Conservation (phyloP, 2,113 vertebrate genomes). For the Bos javanicus region DNA sequence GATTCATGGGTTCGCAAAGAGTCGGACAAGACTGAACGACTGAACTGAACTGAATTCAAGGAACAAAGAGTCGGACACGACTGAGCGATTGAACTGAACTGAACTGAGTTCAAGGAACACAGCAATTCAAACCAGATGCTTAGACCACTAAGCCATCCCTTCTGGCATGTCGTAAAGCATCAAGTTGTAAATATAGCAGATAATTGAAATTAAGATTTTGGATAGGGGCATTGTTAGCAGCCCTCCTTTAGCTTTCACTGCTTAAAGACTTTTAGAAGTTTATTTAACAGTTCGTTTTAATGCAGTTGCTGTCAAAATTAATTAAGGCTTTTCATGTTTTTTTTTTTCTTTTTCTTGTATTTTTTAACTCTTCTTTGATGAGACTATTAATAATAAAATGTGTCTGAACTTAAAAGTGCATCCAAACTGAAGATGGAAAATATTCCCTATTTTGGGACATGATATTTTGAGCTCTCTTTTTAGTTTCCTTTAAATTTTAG, state of each 20-base stretch:
- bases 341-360: not conserved
- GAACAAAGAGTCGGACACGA: too few species aligned
- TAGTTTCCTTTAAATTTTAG: not conserved
- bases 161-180: constrained; percentile 34
- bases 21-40: too few species aligned
- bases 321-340: not conserved
- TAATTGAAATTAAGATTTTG: constrained; percentile 67
- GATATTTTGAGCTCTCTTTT: not conserved
- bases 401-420: constrained; percentile 20
- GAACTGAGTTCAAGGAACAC: not conserved
- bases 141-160: constrained; percentile 36
- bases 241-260: not conserved
- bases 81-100: too few species aligned
- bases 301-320: constrained; percentile 49
- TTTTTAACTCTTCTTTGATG: constrained; percentile 19
- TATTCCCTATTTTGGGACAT: not conserved
- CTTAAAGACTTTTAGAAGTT: constrained; percentile 17
- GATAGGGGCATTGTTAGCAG: constrained; percentile 34
- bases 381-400: constrained; percentile 49
- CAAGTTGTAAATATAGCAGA: constrained; percentile 57
- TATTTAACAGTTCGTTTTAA: constrained; percentile 52
- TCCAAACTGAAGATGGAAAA: not conserved
- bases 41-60: not conserved
- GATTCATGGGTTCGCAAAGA: too few species aligned
- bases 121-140: constrained; percentile 37